Conservation (phyloP, 2,113 vertebrate genomes). For the Montifringilla adamsi region DNA sequence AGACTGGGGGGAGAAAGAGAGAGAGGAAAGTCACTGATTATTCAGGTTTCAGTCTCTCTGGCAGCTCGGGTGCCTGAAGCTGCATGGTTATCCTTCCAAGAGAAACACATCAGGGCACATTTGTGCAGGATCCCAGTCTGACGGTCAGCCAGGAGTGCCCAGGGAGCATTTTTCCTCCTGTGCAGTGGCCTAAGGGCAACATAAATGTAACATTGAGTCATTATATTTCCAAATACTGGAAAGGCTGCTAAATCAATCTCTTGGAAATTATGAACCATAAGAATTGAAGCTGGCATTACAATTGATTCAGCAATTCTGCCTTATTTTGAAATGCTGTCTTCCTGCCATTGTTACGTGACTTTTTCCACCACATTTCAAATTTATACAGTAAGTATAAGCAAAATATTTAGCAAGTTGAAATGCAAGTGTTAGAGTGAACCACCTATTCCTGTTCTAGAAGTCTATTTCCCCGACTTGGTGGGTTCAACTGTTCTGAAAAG, state of each 20-base stretch:
- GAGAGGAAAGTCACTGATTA: not conserved
- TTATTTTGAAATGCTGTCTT: not conserved
- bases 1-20: rapidly evolving
- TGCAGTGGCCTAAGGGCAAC: not conserved
- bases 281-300: not conserved
- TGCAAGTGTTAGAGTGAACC: not conserved
- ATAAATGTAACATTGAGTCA: not conserved
- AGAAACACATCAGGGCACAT: rapidly evolving
- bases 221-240: not conserved
- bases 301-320: not conserved
- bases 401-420: not conserved
- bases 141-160: not conserved
- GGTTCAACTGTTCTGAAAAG: not conserved
- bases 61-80: not conserved
- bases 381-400: not conserved
- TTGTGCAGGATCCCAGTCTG: rapidly evolving
- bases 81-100: not conserved
- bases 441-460: not conserved
- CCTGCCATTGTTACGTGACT: not conserved
- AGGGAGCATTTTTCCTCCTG: not conserved
- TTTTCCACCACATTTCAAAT: not conserved
- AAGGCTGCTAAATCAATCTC: not conserved
- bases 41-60: not conserved
- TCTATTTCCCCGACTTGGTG: not conserved
- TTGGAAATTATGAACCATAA: not conserved